Conservation (phyloP, 1,140 invertebrate genomes). For the Trachymyrmex septentrionalis region DNA sequence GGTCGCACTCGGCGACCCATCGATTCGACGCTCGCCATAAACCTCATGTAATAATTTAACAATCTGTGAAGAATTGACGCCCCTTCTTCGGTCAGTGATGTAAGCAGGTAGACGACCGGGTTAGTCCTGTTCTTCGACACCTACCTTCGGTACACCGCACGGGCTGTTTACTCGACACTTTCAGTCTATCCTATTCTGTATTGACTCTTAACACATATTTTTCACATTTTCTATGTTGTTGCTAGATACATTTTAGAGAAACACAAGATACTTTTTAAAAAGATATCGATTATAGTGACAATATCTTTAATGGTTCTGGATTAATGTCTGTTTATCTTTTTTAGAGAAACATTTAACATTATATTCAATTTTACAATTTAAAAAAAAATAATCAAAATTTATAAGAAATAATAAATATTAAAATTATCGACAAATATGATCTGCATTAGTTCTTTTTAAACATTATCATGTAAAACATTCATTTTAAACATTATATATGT, state of each 20-base stretch:
- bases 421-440: not conserved
- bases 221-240: slow-evolving; percentile 1
- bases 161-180: slow-evolving; percentile 63
- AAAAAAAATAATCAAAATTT: not conserved
- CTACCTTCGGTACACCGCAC: slow-evolving; percentile 15
- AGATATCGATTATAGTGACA: slow-evolving; percentile 8
- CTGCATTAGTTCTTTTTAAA: not conserved
- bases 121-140: slow-evolving; percentile 55
- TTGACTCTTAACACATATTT: slow-evolving; percentile 49
- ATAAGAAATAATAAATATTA: slow-evolving; percentile 3
- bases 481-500: not conserved
- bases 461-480: not conserved
- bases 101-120: slow-evolving; percentile 45
- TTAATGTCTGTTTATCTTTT: not conserved
- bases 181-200: slow-evolving; percentile 19
- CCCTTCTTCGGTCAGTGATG: slow-evolving; percentile 22
- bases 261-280: not conserved
- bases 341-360: not conserved
- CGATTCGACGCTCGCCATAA: slow-evolving; percentile 75
- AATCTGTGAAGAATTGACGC: slow-evolving; percentile 62
- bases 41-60: slow-evolving; percentile 74
- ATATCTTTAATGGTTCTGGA: not conserved
- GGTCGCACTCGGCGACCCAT: slow-evolving; percentile 65
- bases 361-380: slow-evolving; percentile 6
- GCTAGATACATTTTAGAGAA: not conserved